Base-by-base conservation (phyloP, 2,797 vertebrate species). In the Crocidura indochinensis region DNA sequence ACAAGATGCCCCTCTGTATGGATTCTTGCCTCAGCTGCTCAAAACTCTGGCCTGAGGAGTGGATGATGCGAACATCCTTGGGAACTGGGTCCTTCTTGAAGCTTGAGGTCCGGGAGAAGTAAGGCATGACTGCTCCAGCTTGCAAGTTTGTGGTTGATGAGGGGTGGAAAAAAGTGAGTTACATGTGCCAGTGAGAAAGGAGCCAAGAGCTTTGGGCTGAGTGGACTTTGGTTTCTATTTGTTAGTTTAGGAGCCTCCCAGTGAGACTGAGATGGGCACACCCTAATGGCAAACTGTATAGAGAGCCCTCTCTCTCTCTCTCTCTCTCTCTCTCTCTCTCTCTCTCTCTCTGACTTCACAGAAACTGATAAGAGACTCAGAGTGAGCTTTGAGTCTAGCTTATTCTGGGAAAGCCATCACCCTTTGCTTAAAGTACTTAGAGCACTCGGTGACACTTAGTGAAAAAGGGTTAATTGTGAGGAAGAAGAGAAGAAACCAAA, bases 1-100 rank as follows among this genome's bases (percentile, higher is more conserved):
- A 99, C 95, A 99, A 97, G 31, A 95, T 81, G 0, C 98, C 97
- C 0, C 17, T 97, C 65, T 84, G 56, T 76, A 99, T 97, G 92
- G 99, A 99, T 15, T 98, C 98, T 44, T 88, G 97, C 83, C 97
- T 97, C 93, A 99, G 98, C 95, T 99, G 96, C 94, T 98, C 94
- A 0, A 98, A 99, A 0, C 96, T 96, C 96, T 97, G 98, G 1
- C 99, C 98, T 0, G 98, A 98, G 12, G 96, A 97, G 95, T 99
- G 99, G 0, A 97, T 98, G 96, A 27, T 49, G 11, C 94, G 46
- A 0, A 97, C 96, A 0, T 93, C 84, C 20, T 38, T 8, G 1
- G 98, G 96, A 0, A 60, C 6, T 0, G 62, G 71, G 0, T 94
- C 90, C 0, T 29, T 53, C 71, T 96, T 95, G 0, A 97, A 95